Conservation (phyloP, 2,888 invertebrate genomes). For the Polia nebulosa region DNA sequence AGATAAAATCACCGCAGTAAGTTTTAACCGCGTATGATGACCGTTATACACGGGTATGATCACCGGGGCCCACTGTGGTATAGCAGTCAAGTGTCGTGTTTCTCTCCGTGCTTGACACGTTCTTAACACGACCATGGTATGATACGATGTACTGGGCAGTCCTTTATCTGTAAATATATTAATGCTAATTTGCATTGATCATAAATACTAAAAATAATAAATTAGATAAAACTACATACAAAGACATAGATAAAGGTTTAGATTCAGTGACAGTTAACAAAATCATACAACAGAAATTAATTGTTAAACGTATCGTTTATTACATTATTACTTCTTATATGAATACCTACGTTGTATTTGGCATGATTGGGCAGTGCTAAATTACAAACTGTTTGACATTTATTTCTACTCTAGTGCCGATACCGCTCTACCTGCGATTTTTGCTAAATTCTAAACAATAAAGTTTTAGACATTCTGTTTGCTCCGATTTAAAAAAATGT, state of each 20-base stretch:
- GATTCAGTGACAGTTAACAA: conserved; percentile 30
- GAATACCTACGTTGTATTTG: conserved; percentile 64
- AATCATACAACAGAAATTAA: conserved; percentile 61
- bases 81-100: too few relatives aligned
- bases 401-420: conserved; percentile 20
- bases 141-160: not conserved
- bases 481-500: not conserved
- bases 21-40: too few relatives aligned
- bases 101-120: too few relatives aligned
- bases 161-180: not conserved
- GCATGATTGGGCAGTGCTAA: conserved; percentile 62
- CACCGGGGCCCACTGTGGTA: too few relatives aligned
- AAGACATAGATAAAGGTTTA: conserved; percentile 12
- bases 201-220: conserved; percentile 13
- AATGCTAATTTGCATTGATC: not conserved
- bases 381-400: conserved; percentile 37
- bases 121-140: too few relatives aligned
- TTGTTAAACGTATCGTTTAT: conserved; percentile 76
- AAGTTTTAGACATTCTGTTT: not conserved
- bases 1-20: too few relatives aligned
- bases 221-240: conserved; percentile 33
- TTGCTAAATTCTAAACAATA: not conserved
- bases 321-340: conserved; percentile 63
- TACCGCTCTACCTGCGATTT: not conserved
- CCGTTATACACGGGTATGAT: too few relatives aligned